A percentile compares a stretch with the other conserved stretches of the same genome.
phyloP scores from a whole-genome alignment of 2,888 invertebrate genomes.

The Calliphora vomitoria region DNA sequence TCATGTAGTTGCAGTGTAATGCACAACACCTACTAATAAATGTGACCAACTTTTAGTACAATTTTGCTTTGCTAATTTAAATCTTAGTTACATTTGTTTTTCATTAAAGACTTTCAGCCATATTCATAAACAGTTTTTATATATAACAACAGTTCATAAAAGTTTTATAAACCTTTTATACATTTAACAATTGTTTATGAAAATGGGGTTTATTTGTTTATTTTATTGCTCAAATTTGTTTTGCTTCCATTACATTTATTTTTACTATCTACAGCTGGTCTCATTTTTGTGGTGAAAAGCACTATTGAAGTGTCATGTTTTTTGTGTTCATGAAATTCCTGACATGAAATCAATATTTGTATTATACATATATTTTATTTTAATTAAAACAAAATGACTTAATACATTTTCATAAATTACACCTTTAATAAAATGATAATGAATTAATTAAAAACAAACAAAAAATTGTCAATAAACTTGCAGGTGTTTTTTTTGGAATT shows the following conservation, averaged over 20 bases:
- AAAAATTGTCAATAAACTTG: constrained; percentile 27
- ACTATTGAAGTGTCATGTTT: constrained; percentile 15
- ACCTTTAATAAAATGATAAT: constrained; percentile 4
- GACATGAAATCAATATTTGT: constrained; percentile 38
- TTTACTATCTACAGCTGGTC: too few relatives aligned
- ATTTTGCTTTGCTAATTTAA: too few relatives aligned
- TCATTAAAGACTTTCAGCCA: too few relatives aligned
- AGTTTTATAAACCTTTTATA: too few relatives aligned
- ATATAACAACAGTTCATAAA: too few relatives aligned
- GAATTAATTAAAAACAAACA: constrained; percentile 15
- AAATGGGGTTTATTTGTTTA: neutral
- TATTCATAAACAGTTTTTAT: too few relatives aligned
- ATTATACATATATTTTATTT: neutral
- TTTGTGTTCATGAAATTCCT: neutral
- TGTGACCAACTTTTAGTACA: too few relatives aligned
- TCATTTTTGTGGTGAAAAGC: neutral
- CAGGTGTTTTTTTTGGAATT: constrained; percentile 39
- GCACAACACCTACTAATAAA: too few relatives aligned
- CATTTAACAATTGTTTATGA: too few relatives aligned
- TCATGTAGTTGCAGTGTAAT: too few relatives aligned
- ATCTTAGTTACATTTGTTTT: too few relatives aligned
- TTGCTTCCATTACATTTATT: neutral
- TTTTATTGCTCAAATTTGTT: neutral
- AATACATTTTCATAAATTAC: neutral
- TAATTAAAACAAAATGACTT: neutral